phyloP scores from a whole-genome alignment of 2,113 vertebrate genomes.

The Entomyzon cyanotis region DNA sequence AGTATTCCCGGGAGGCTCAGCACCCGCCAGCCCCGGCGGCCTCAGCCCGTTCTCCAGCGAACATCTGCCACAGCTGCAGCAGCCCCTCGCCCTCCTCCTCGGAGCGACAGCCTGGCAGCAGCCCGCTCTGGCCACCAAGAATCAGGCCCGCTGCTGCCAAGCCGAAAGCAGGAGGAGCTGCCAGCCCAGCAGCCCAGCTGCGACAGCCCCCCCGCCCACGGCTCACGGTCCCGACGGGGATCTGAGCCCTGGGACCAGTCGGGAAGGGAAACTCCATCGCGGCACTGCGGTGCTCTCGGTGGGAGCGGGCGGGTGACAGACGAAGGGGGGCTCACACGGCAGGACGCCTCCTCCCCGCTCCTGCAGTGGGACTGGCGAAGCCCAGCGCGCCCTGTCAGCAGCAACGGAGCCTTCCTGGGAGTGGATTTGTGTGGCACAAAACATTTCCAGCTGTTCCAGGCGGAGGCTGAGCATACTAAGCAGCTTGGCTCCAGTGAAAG shows the following conservation, averaged over 20 bases:
- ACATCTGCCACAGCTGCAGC: not conserved
- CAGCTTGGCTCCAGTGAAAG: not conserved
- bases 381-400: not conserved
- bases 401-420: not conserved
- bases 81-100: not conserved
- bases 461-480: not conserved
- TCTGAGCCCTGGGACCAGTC: rapidly evolving
- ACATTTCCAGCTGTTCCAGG: not conserved
- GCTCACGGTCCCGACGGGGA: rapidly evolving
- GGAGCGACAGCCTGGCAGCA: not conserved
- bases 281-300: not conserved
- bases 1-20: not conserved
- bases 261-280: not conserved
- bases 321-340: not conserved
- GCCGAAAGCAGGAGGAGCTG: not conserved
- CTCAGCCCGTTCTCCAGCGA: not conserved
- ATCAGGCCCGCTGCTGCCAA: not conserved
- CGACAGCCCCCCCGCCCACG: not conserved
- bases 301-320: not conserved
- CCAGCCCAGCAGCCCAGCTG: not conserved
- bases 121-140: not conserved
- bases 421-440: not conserved
- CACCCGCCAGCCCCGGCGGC: not conserved
- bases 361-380: not conserved
- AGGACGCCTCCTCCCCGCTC: not conserved